Percentiles rank a stretch among this genome's conserved stretches.
phyloP scores from a whole-genome alignment of 64 coral and sea anemone species.

The Porites australiensis region DNA sequence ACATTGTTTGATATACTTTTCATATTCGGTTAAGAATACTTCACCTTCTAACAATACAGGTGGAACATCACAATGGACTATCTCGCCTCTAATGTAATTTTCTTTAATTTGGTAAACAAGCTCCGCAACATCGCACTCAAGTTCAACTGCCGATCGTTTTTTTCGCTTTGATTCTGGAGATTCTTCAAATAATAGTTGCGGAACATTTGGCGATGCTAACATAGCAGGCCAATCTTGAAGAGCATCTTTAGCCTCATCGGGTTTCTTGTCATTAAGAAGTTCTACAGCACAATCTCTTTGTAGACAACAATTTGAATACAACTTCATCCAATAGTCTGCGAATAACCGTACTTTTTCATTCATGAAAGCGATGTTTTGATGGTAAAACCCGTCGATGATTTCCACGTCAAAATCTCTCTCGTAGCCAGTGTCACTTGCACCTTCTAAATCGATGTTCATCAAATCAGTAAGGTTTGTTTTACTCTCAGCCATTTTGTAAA shows the following conservation, averaged over 20 bases:
- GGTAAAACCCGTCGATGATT: constrained; percentile 44
- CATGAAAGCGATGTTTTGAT: constrained; percentile 11
- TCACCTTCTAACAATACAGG: constrained; percentile 39
- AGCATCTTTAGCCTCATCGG: constrained; percentile 26
- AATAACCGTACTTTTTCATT: constrained; percentile 62
- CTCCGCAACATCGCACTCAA: neutral
- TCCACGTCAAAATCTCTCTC: constrained; percentile 59
- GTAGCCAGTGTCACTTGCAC: constrained; percentile 4
- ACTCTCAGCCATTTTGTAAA: constrained; percentile 24
- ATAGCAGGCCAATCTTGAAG: constrained; percentile 52
- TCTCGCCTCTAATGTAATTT: constrained; percentile 36
- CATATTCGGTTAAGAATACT: constrained; percentile 23
- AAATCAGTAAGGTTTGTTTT: constrained; percentile 20
- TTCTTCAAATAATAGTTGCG: constrained; percentile 27
- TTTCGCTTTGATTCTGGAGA: constrained; percentile 34
- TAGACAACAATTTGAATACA: constrained; percentile 79
- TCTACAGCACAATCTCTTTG: constrained; percentile 59
- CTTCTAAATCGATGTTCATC: constrained; percentile 18
- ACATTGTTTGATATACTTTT: constrained; percentile 39
- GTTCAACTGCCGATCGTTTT: constrained; percentile 8
- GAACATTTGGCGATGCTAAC: neutral
- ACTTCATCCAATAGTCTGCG: constrained; percentile 73
- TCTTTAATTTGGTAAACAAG: too few relatives aligned
- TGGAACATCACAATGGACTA: constrained; percentile 22
- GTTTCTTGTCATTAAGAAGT: constrained; percentile 36